phyloP scores from a whole-genome alignment of 2,113 vertebrate genomes.

The Callaeas wilsoni region DNA sequence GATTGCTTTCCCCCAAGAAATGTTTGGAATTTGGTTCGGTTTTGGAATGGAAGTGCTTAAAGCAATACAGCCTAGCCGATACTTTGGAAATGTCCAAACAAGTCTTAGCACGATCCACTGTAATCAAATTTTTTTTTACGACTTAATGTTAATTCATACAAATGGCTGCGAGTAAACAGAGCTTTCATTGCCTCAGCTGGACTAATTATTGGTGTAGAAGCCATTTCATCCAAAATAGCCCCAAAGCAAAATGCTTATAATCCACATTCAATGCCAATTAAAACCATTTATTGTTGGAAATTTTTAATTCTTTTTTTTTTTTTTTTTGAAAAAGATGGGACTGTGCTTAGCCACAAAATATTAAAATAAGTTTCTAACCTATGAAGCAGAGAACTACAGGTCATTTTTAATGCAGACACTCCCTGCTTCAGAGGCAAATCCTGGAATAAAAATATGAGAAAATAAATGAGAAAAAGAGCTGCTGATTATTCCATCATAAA shows the following conservation, averaged over 20 bases:
- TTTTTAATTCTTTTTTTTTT: neutral
- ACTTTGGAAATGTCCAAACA: constrained; percentile 67
- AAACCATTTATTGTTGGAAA: constrained; percentile 58
- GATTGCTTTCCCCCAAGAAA: constrained; percentile 74
- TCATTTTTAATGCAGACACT: constrained; percentile 99
- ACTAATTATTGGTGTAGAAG: constrained; percentile 65
- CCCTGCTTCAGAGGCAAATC: constrained; percentile 99
- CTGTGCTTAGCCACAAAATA: constrained; percentile 99
- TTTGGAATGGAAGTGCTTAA: constrained; percentile 70
- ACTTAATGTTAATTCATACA: constrained; percentile 55
- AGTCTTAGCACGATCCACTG: constrained; percentile 38
- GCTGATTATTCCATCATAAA: constrained; percentile 89
- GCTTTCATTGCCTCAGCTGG: constrained; percentile 70
- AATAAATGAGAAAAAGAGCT: constrained; percentile 97
- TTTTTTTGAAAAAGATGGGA: constrained; percentile 77
- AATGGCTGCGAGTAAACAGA: constrained; percentile 69
- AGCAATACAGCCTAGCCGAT: constrained; percentile 61
- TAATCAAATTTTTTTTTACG: constrained; percentile 41
- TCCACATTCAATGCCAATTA: constrained; percentile 81
- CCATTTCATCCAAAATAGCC: constrained; percentile 69
- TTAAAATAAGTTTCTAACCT: constrained; percentile 99
- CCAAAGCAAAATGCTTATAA: constrained; percentile 70
- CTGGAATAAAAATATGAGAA: constrained; percentile 98
- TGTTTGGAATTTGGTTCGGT: constrained; percentile 74
- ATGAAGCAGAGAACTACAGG: constrained; percentile 99